Percentiles rank a stretch among this genome's conserved stretches.
phyloP scores from a whole-genome alignment of 2,113 vertebrate genomes.

The Passer domesticus region DNA sequence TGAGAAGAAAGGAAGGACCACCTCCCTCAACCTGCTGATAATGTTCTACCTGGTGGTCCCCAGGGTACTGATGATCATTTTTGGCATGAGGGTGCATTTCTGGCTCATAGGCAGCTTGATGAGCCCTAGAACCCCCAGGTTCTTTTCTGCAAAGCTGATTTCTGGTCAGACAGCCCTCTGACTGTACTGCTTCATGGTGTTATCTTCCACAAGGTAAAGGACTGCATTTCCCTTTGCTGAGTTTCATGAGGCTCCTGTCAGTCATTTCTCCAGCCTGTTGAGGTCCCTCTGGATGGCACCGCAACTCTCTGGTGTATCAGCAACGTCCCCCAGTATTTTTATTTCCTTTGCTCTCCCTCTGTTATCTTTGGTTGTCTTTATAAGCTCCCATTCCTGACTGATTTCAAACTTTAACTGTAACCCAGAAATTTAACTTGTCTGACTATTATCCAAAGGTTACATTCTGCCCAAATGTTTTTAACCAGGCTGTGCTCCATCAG shows the following conservation, averaged over 20 bases:
- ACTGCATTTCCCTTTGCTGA: background rate
- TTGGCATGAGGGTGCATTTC: background rate
- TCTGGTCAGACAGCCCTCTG: background rate
- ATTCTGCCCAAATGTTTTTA: background rate
- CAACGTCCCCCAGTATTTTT: background rate
- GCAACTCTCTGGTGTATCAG: background rate
- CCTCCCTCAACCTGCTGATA: background rate
- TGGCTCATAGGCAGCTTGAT: background rate
- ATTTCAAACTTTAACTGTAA: background rate
- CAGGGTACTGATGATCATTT: background rate
- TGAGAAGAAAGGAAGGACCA: background rate
- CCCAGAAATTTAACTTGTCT: background rate
- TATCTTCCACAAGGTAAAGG: background rate
- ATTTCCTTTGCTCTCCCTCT: background rate
- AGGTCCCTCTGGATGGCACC: background rate
- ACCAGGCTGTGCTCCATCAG: background rate
- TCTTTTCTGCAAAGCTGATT: background rate
- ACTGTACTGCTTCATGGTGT: background rate
- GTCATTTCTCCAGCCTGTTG: background rate
- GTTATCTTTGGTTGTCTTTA: background rate
- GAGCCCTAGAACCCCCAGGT: background rate
- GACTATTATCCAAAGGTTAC: background rate
- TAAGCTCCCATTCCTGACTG: background rate
- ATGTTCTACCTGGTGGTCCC: background rate
- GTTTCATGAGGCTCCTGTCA: background rate